These are phyloP conservation scores for Seira musarum DNA, from an alignment of 2,888 invertebrate genomes.

Conservation along the genomic window DNA sequence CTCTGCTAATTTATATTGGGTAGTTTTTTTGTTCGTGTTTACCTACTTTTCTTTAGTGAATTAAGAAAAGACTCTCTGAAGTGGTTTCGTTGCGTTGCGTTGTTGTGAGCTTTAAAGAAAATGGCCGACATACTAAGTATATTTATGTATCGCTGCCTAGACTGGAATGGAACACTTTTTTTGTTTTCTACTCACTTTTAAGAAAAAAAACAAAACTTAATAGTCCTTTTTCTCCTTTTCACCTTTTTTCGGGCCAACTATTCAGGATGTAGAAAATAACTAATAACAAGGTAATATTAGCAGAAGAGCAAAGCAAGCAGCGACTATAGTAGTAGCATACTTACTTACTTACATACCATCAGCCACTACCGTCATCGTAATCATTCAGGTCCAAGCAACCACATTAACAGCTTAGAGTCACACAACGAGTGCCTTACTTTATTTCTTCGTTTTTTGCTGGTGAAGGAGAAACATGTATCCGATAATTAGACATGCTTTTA, in stretches of 20 bases:
- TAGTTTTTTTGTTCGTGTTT: constrained; percentile 20
- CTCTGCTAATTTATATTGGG: constrained; percentile 19
- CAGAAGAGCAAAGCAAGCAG: not conserved
- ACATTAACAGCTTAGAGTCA: constrained; percentile 61
- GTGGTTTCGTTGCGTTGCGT: constrained; percentile 24
- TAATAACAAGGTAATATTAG: constrained; percentile 19
- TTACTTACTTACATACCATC: not conserved
- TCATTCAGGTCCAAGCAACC: constrained; percentile 22
- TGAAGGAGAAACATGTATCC: constrained; percentile 63
- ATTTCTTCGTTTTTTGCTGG: constrained; percentile 14
- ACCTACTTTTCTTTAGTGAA: constrained; percentile 33
- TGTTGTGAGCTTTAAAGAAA: not conserved
- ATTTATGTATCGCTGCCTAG: too few species aligned
- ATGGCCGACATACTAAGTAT: constrained; percentile 11
- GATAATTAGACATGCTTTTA: constrained; percentile 70
- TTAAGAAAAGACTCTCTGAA: constrained; percentile 35
- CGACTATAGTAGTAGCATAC: not conserved
- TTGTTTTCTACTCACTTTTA: constrained; percentile 20
- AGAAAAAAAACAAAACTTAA: constrained; percentile 24
- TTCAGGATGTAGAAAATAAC: constrained; percentile 13
- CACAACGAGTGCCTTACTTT: constrained; percentile 39
- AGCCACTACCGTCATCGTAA: not conserved
- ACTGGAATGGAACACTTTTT: not conserved
- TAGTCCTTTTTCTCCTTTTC: constrained; percentile 34
- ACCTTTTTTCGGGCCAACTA: constrained; percentile 22